Conservation (phyloP, 1,140 invertebrate genomes). For the Drosophila nannoptera region DNA sequence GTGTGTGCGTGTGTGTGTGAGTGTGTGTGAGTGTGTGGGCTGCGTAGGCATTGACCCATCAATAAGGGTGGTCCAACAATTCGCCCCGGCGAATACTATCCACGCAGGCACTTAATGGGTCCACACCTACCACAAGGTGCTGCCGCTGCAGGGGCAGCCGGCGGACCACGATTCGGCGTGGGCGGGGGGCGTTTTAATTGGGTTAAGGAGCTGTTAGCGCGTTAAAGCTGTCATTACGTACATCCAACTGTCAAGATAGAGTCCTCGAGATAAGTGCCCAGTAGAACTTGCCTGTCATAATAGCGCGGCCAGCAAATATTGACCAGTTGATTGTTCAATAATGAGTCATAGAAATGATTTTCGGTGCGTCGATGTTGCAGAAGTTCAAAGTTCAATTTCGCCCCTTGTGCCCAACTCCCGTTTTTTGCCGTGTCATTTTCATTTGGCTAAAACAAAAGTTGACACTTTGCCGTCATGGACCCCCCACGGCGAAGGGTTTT, state of each 20-base stretch:
- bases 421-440: too few relatives aligned
- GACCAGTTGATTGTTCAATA: not conserved
- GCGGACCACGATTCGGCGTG: not conserved
- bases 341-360: too few relatives aligned
- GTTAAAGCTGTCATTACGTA: constrained; percentile 68
- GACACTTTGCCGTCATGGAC: too few relatives aligned
- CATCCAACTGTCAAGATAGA: constrained; percentile 42
- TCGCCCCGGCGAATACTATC: constrained; percentile 23
- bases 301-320: constrained; percentile 16
- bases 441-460: too few relatives aligned
- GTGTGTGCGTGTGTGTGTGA: constrained; percentile 23
- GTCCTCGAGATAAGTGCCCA: constrained; percentile 28
- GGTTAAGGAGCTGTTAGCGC: constrained; percentile 72
- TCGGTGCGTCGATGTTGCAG: too few relatives aligned
- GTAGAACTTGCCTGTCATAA: not conserved
- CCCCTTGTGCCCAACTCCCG: too few relatives aligned
- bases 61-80: constrained; percentile 60
- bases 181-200: constrained; percentile 58
- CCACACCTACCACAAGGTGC: constrained; percentile 45
- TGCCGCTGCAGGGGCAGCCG: not conserved
- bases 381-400: too few relatives aligned
- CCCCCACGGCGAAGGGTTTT: too few relatives aligned
- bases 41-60: constrained; percentile 37
- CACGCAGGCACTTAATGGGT: constrained; percentile 63
- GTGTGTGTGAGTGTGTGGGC: constrained; percentile 18